These are phyloP conservation scores for Rhegmatorhina hoffmannsi DNA, from an alignment of 2,113 vertebrate genomes.

Conservation along the genomic window DNA sequence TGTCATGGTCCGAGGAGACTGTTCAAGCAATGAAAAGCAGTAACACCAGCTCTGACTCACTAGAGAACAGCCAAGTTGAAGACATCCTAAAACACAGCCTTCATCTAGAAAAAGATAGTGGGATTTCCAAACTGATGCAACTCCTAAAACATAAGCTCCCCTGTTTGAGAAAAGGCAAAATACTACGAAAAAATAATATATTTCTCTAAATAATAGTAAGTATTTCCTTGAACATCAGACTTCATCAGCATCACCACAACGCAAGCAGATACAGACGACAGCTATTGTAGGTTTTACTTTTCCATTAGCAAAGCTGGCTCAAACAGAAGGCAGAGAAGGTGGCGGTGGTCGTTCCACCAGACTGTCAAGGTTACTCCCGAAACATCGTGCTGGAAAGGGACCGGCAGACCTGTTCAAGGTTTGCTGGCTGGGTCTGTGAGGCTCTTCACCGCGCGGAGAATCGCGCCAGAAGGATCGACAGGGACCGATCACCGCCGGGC, in stretches of 20 bases:
- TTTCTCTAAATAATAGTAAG: background rate
- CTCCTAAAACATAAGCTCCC: background rate
- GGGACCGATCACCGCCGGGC: background rate
- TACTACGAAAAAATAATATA: background rate
- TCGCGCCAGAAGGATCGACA: background rate
- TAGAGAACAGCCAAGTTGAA: background rate
- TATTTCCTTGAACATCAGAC: background rate
- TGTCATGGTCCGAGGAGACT: background rate
- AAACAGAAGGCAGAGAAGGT: background rate
- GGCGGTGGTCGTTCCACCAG: background rate
- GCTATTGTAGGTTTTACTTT: background rate
- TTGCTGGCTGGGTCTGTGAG: background rate
- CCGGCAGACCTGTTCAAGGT: rapidly evolving
- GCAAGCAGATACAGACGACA: background rate
- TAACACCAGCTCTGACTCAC: conserved; percentile 18
- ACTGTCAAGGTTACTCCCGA: background rate
- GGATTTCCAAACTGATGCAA: background rate
- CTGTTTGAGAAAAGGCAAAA: background rate
- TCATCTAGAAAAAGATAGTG: background rate
- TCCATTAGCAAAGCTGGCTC: background rate
- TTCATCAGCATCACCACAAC: background rate
- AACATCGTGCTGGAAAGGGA: rapidly evolving
- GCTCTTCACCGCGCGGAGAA: background rate
- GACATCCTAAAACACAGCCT: background rate
- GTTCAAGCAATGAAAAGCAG: background rate